Percentiles rank a stretch among this genome's conserved stretches.
These are phyloP conservation scores for Pteria penguin DNA, from an alignment of 2,888 invertebrate species.

Conservation along the genomic window DNA sequence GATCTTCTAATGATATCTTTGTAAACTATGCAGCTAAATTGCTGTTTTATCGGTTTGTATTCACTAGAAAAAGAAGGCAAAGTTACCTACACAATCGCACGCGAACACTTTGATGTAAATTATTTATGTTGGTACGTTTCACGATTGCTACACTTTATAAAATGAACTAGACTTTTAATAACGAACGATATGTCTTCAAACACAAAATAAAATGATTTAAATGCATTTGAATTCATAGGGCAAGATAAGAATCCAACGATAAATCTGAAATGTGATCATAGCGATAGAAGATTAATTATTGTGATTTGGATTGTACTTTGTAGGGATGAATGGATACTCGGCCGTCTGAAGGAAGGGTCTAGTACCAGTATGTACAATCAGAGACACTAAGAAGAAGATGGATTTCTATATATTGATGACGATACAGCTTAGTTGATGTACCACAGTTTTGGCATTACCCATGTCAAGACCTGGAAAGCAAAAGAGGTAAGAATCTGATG, in stretches of 20 bases:
- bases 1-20: too few species aligned
- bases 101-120: too few species aligned
- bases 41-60: too few species aligned
- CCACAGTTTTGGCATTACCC: background rate
- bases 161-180: too few species aligned
- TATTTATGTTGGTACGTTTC: too few species aligned
- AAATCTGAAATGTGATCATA: background rate
- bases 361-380: background rate
- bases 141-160: too few species aligned
- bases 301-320: background rate
- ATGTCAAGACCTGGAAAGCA: background rate
- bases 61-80: too few species aligned
- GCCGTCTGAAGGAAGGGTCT: background rate
- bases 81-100: too few species aligned
- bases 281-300: background rate
- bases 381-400: background rate
- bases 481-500: background rate
- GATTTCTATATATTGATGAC: background rate
- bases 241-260: background rate
- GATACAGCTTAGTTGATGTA: background rate
- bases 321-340: background rate
- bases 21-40: too few species aligned
- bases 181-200: too few species aligned
- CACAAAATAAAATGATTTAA: too few species aligned
- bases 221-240: too few species aligned